Percentiles rank a stretch among this genome's conserved stretches.
Conservation (phyloP, 2,113 vertebrate species). For the Phaetusa simplex region DNA sequence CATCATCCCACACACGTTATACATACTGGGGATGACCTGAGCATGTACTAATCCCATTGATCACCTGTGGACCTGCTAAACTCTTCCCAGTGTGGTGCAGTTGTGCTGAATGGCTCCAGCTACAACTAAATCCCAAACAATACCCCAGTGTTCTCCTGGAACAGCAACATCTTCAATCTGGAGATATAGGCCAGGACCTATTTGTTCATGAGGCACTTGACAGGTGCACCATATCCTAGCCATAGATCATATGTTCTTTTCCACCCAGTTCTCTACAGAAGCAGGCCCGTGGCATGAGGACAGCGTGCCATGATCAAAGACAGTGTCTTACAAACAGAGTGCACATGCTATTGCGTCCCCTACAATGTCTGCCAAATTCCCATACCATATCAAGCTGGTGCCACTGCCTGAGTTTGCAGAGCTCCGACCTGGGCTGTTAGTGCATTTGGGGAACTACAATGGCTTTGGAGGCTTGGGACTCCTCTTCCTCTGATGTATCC, state of each 20-base stretch:
- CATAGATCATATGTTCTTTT: not conserved
- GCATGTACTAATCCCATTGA: not conserved
- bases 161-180: not conserved
- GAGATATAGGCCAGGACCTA: not conserved
- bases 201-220: not conserved
- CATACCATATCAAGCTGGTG: not conserved
- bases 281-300: not conserved
- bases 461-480: not conserved
- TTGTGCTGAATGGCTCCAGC: not conserved
- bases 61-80: not conserved
- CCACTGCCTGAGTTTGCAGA: not conserved
- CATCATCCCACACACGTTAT: not conserved
- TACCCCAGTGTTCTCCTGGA: not conserved
- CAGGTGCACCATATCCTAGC: not conserved
- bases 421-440: not conserved
- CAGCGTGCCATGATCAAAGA: fast-evolving
- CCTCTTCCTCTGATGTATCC: not conserved
- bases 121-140: not conserved
- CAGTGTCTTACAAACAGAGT: not conserved
- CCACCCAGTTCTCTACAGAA: not conserved
- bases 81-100: not conserved
- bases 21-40: not conserved
- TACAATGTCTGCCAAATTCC: not conserved
- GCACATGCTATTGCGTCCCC: not conserved
- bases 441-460: not conserved